Conservation (phyloP, 2,113 vertebrate genomes). For the Ictidomys tridecemlineatus region DNA sequence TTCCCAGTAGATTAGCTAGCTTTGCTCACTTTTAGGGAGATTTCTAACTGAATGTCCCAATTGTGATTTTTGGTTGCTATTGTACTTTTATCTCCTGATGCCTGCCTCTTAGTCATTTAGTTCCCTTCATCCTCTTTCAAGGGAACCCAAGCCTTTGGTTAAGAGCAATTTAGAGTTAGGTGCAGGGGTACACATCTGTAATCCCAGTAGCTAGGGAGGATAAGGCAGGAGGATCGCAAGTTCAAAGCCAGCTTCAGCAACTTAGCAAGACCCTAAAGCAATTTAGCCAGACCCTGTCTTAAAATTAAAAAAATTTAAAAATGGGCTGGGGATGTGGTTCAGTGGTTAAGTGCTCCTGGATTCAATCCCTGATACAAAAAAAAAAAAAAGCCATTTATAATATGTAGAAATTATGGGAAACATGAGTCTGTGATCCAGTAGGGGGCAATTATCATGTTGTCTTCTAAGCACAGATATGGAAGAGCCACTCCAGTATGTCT, state of each 20-base stretch:
- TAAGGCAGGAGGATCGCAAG: too few relatives aligned
- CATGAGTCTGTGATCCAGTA: not conserved
- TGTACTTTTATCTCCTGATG: not conserved
- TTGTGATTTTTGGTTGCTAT: not conserved
- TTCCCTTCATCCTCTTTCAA: not conserved
- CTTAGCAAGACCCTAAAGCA: too few relatives aligned
- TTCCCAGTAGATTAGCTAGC: not conserved
- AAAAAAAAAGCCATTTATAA: not conserved
- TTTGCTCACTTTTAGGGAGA: too few relatives aligned
- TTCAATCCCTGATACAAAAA: too few relatives aligned
- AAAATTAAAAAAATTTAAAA: too few relatives aligned
- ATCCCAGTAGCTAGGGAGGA: too few relatives aligned
- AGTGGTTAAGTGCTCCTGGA: too few relatives aligned
- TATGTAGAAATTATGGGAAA: not conserved
- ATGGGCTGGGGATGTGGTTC: too few relatives aligned
- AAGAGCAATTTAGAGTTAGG: not conserved
- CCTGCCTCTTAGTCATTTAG: not conserved
- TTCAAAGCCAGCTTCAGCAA: too few relatives aligned
- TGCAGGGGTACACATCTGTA: too few relatives aligned
- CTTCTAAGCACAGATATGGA: not conserved
- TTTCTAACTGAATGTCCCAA: not conserved
- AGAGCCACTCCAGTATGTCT: not conserved
- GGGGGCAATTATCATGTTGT: not conserved
- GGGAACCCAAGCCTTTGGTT: not conserved
- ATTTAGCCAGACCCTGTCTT: too few relatives aligned